Evolutionary conservation across 2,113 vertebrate species (phyloP).

Genomic region (Lucifuga dentata): DNA sequence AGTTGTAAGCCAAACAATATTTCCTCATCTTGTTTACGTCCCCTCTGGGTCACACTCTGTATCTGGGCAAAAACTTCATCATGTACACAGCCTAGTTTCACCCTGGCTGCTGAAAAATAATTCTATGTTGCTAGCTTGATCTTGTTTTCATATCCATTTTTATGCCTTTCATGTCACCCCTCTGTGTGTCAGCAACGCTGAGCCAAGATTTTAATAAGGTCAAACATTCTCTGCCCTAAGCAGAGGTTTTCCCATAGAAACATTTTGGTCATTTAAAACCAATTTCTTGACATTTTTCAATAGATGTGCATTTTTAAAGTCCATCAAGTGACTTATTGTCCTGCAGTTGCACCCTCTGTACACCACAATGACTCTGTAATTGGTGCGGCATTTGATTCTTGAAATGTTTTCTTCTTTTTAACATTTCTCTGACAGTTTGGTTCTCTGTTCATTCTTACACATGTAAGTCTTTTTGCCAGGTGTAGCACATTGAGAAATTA

Average conservation of each 20-base stretch:
- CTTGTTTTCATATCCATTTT: constrained; percentile 61
- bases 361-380: constrained; percentile 29
- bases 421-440: constrained; percentile 15
- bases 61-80: constrained; percentile 51
- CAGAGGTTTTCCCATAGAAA: constrained; percentile 36
- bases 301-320: constrained; percentile 55
- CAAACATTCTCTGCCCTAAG: constrained; percentile 45
- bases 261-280: constrained; percentile 54
- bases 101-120: constrained; percentile 51
- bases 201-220: constrained; percentile 67
- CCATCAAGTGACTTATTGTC: constrained; percentile 41
- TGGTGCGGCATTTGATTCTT: constrained; percentile 17
- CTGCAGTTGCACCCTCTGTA: constrained; percentile 43
- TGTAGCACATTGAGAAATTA: background rate
- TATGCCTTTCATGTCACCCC: constrained; percentile 29
- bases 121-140: constrained; percentile 54
- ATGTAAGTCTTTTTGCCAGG: background rate
- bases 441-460: background rate
- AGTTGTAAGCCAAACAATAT: constrained; percentile 52
- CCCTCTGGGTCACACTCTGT: constrained; percentile 60
- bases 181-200: constrained; percentile 32
- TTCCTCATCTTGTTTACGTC: constrained; percentile 66
- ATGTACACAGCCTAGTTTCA: constrained; percentile 54
- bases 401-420: constrained; percentile 18
- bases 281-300: constrained; percentile 55